A percentile compares a stretch with the other conserved stretches of the same genome.
Conservation (phyloP, 2,113 vertebrate species). For the Thunnus thynnus region DNA sequence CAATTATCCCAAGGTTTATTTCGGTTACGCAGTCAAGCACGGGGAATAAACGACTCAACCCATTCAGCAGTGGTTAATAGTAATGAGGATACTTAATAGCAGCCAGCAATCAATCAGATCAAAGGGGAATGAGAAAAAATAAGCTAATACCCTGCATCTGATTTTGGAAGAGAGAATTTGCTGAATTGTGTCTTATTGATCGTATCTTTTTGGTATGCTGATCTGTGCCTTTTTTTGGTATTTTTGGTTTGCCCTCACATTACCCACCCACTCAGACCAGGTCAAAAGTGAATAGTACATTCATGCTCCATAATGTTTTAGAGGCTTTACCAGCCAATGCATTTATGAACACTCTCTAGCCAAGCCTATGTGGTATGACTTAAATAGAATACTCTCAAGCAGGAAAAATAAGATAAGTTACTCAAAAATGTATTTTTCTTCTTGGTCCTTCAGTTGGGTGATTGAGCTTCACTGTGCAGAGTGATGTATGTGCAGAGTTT, state of each 20-base stretch:
- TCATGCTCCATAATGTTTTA: neutral
- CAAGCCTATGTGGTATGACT: neutral
- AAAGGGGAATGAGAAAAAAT: constrained; percentile 66
- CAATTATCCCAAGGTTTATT: constrained; percentile 88
- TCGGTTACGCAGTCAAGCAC: constrained; percentile 84
- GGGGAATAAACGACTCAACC: constrained; percentile 80
- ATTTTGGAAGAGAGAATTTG: constrained; percentile 42
- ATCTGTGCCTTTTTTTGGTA: neutral
- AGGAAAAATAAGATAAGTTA: too few relatives aligned
- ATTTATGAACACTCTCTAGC: neutral
- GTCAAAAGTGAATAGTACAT: neutral
- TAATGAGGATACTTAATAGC: constrained; percentile 78
- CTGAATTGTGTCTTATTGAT: constrained; percentile 33
- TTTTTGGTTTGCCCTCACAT: neutral
- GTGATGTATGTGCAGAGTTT: too few relatives aligned
- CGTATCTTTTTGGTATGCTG: neutral
- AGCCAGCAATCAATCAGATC: constrained; percentile 76
- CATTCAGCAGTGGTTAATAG: constrained; percentile 82
- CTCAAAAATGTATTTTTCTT: too few relatives aligned
- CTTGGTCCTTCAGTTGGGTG: too few relatives aligned
- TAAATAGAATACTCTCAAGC: too few relatives aligned
- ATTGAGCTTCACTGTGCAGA: too few relatives aligned
- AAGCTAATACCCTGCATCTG: constrained; percentile 57
- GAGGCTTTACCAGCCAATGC: neutral
- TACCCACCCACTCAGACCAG: neutral